phyloP scores from a whole-genome alignment of 2,888 invertebrate species.

The Margaritifera margaritifera region DNA sequence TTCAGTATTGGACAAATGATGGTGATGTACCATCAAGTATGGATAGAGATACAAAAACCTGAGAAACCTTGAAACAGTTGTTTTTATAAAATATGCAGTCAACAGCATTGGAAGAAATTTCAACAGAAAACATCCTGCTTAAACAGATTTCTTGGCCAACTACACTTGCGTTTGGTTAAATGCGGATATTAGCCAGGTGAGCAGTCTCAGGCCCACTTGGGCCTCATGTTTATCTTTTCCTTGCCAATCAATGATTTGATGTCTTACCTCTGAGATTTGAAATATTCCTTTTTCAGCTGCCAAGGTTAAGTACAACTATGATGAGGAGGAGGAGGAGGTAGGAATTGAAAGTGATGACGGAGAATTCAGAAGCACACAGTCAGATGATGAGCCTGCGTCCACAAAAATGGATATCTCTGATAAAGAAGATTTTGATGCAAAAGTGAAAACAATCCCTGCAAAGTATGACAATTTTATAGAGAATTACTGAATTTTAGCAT shows the following conservation, averaged over 20 bases:
- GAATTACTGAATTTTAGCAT: too few relatives aligned
- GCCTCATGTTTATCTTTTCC: not conserved
- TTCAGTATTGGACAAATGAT: too few relatives aligned
- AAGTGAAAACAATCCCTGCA: slow-evolving; percentile 4
- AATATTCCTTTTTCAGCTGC: slow-evolving; percentile 25
- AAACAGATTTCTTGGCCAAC: too few relatives aligned
- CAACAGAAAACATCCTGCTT: too few relatives aligned
- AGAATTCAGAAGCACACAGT: not conserved
- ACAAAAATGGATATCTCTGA: slow-evolving; percentile 3
- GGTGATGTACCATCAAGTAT: too few relatives aligned
- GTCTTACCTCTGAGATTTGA: slow-evolving; percentile 3
- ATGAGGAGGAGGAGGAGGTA: slow-evolving; percentile 44
- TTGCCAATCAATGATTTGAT: slow-evolving; percentile 1
- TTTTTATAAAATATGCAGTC: too few relatives aligned
- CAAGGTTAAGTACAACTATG: slow-evolving; percentile 48
- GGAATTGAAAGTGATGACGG: slow-evolving; percentile 27
- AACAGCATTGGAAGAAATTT: too few relatives aligned
- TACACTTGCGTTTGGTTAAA: too few relatives aligned
- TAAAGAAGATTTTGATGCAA: slow-evolving; percentile 16
- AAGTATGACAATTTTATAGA: not conserved
- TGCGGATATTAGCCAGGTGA: too few relatives aligned
- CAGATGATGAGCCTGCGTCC: slow-evolving; percentile 3
- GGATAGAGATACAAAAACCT: too few relatives aligned
- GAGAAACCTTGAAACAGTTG: too few relatives aligned
- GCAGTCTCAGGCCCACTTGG: too few relatives aligned